Evolutionary conservation across 2,113 vertebrate species (phyloP), one percentile per base, ranked within the genome.

Genomic region (Heteronetta atricapilla): DNA sequence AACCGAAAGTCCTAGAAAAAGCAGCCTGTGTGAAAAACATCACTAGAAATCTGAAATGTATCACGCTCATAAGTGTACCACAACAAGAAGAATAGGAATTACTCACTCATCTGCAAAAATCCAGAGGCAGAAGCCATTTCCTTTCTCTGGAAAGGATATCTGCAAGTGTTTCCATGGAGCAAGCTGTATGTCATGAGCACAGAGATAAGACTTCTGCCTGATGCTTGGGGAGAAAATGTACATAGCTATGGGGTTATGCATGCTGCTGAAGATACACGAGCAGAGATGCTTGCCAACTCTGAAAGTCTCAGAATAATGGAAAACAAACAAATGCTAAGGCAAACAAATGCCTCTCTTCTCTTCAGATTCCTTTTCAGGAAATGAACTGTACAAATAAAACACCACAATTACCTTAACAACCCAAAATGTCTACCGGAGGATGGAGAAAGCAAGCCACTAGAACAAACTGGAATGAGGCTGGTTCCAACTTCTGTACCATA

Each of bases 61-160:
- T 66, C 46, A 23, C 1, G 0, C 66, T 93, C 56, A 11, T 59
- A 56, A 83, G 42, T 34, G 36, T 74, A 63, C 38, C 13, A 16
- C 18, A 38, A 73, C 3, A 29, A 91, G 33, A 88, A 91, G 85
- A 69, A 75, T 59, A 40, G 31, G 16, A 86, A 73, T 66, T 72
- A 29, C 23, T 93, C 1, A 2, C 33, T 84, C 6, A 3, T 38
- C 70, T 46, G n/a, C 92, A 93, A 93, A 92, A 84, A 79, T 87
- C 74, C 69, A 76, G 74, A 88, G 88, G 46, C 44, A 44, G 68
- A 9, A 97, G 31, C 74, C 69, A 55, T 94, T 96, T 96, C 90
- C 90, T 95, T 94, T 84, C 88, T 91, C 87, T 91, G 50, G 31
- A 66, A 62, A 94, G 11, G 89, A 70, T 80, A 90, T 92, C 89